Evolutionary conservation across 1,140 invertebrate species (phyloP).

Genomic region (Oryctes rhinoceros): DNA sequence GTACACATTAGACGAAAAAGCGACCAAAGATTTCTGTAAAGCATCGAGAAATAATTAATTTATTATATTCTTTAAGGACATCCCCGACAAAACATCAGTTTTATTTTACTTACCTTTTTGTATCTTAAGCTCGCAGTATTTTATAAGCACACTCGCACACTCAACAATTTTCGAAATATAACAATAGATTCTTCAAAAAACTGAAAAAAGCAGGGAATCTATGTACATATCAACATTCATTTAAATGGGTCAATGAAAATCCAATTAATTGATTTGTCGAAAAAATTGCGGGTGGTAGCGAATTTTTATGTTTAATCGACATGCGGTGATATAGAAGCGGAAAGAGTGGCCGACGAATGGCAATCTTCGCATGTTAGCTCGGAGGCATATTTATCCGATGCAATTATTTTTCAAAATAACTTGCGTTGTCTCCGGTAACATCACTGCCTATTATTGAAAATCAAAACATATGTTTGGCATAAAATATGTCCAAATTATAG

Average conservation of each 20-base stretch:
- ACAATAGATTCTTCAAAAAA: too few relatives aligned
- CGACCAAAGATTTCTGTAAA: too few relatives aligned
- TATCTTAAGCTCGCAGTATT: too few relatives aligned
- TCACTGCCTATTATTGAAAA: background rate
- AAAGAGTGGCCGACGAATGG: background rate
- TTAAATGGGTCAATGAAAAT: background rate
- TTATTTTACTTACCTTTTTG: too few relatives aligned
- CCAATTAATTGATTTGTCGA: slow-evolving; percentile 2
- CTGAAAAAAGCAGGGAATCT: background rate
- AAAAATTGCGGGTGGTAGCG: slow-evolving; percentile 20
- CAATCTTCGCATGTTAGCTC: slow-evolving; percentile 15
- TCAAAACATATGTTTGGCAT: background rate
- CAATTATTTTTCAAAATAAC: slow-evolving; percentile 5
- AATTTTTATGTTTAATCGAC: background rate
- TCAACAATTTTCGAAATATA: too few relatives aligned
- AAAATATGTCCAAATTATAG: background rate
- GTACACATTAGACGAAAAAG: too few relatives aligned
- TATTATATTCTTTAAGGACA: too few relatives aligned
- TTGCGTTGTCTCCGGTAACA: background rate
- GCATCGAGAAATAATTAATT: too few relatives aligned
- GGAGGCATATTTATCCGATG: slow-evolving; percentile 19
- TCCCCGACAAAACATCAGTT: too few relatives aligned
- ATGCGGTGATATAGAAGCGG: background rate
- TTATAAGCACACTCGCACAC: too few relatives aligned
- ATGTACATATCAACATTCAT: background rate